Evolutionary conservation across 2,113 vertebrate species (phyloP).

Genomic region (Platichthys stellatus): DNA sequence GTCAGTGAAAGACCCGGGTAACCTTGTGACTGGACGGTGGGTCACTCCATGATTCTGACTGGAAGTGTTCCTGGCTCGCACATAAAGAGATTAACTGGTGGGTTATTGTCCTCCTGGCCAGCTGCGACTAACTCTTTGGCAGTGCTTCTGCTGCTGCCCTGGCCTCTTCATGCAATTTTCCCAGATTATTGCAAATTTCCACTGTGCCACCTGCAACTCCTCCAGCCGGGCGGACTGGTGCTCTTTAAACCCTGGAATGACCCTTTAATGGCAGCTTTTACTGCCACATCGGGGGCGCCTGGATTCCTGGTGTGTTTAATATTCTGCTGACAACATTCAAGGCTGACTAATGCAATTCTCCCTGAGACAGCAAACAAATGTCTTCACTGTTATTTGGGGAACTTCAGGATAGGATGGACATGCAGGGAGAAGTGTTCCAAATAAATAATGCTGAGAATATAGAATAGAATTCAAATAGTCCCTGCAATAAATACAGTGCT

Average conservation of each 20-base stretch:
- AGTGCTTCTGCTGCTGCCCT: constrained; percentile 2
- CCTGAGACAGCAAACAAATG: constrained; percentile 12
- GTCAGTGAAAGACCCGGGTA: not conserved
- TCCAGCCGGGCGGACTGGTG: not conserved
- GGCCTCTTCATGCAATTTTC: constrained; percentile 8
- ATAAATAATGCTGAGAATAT: not conserved
- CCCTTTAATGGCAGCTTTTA: not conserved
- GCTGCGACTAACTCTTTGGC: not conserved
- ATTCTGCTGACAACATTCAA: constrained; percentile 1
- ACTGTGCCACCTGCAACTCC: constrained; percentile 18
- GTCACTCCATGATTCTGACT: not conserved
- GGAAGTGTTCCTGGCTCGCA: not conserved
- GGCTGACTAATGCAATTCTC: constrained; percentile 8
- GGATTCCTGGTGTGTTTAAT: constrained; percentile 16
- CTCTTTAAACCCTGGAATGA: constrained; percentile 13
- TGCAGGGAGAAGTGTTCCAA: not conserved
- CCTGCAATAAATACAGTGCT: not conserved
- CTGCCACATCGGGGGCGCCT: not conserved
- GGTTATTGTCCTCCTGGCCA: constrained; percentile 21
- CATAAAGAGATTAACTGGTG: constrained; percentile 11
- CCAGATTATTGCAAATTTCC: constrained; percentile 8
- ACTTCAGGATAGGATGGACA: not conserved
- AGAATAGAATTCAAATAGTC: not conserved
- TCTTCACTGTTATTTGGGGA: constrained; percentile 12
- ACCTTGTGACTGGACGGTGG: constrained; percentile 8